A percentile compares a stretch with the other conserved stretches of the same genome.
Evolutionary conservation across 2,888 invertebrate species (phyloP).

Genomic region (Allophyes oxyacanthae): DNA sequence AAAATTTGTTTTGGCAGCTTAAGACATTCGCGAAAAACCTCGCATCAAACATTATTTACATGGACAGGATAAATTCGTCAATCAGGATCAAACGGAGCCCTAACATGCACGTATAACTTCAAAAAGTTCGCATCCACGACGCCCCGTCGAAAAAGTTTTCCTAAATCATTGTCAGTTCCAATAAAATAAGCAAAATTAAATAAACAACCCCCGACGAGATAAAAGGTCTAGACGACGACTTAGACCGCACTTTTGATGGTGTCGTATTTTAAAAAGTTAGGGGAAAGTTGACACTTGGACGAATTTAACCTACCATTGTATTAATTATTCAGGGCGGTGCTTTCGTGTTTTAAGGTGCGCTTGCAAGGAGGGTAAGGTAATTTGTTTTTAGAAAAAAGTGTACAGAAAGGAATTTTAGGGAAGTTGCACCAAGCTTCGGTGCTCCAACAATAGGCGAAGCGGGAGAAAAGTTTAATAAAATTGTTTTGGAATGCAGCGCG

Average conservation of each 20-base stretch:
- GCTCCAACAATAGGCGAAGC: constrained; percentile 71
- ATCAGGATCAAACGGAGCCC: constrained; percentile 82
- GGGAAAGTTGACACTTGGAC: constrained; percentile 88
- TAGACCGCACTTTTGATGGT: constrained; percentile 87
- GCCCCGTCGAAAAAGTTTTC: constrained; percentile 73
- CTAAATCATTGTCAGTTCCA: constrained; percentile 86
- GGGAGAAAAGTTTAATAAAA: constrained; percentile 85
- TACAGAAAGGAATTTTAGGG: constrained; percentile 81
- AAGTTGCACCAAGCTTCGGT: constrained; percentile 76
- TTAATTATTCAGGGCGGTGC: constrained; percentile 88
- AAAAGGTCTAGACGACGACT: constrained; percentile 84
- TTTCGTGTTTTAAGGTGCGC: constrained; percentile 85
- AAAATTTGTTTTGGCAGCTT: constrained; percentile 76
- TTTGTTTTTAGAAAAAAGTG: constrained; percentile 82
- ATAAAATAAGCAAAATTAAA: constrained; percentile 88
- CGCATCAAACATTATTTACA: constrained; percentile 75
- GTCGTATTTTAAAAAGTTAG: constrained; percentile 85
- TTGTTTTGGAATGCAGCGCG: constrained; percentile 83
- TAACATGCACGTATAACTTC: constrained; percentile 60
- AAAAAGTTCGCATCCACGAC: constrained; percentile 65
- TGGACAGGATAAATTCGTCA: constrained; percentile 81
- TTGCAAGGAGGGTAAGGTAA: constrained; percentile 81
- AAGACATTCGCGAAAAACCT: constrained; percentile 67
- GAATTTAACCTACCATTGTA: constrained; percentile 89
- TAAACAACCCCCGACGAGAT: constrained; percentile 84